Evolutionary conservation across 2,888 invertebrate species (phyloP).

Genomic region (Kryphioiulus occultus): DNA sequence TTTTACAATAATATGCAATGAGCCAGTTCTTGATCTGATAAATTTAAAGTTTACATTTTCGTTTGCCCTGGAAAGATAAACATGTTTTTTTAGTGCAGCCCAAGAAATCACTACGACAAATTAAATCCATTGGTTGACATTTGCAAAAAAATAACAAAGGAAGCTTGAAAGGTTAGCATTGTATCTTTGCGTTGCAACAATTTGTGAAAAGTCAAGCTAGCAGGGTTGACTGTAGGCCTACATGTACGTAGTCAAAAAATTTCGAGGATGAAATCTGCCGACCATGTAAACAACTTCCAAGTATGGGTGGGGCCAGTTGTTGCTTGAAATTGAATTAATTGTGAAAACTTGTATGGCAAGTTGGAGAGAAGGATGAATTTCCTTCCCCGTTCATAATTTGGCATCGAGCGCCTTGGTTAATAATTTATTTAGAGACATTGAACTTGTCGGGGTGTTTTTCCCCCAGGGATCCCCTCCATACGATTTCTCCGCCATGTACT

Average conservation of each 20-base stretch:
- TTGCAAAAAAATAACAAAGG: not conserved
- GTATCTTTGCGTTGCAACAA: not conserved
- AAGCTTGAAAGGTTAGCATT: not conserved
- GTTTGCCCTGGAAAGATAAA: not conserved
- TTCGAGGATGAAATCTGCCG: not conserved
- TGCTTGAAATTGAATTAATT: not conserved
- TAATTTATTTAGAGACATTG: slow-evolving; percentile 32
- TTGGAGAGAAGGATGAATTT: not conserved
- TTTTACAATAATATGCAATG: no score
- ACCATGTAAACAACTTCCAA: not conserved
- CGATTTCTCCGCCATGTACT: not conserved
- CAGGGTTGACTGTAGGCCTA: no score
- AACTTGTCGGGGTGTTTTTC: not conserved
- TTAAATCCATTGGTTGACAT: not conserved
- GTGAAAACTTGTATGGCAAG: slow-evolving; percentile 6
- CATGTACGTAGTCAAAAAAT: not conserved
- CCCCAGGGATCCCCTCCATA: not conserved
- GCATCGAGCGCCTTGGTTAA: not conserved
- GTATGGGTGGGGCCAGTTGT: not conserved
- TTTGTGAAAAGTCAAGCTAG: not conserved
- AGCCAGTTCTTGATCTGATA: no score
- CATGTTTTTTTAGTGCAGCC: not conserved
- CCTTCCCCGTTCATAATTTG: slow-evolving; percentile 29
- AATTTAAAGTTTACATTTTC: not conserved
- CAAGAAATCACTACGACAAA: not conserved